Base-by-base conservation (phyloP, 1,140 invertebrate genomes). In the Ostrea edulis region DNA sequence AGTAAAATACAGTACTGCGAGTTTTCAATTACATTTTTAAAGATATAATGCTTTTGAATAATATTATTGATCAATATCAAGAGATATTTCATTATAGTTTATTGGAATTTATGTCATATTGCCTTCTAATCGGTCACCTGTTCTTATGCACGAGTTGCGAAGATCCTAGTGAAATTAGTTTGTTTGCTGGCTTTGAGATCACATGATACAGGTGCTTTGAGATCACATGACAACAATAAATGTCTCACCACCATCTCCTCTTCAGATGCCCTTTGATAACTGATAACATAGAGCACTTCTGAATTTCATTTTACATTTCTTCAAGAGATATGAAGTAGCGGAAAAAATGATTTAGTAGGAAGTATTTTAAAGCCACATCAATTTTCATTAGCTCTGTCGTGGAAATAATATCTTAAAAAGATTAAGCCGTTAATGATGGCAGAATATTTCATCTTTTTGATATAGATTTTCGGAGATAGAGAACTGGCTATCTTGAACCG, bases 371-470 rank as follows among this genome's bases (percentile, higher is more conserved):
- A 77, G 68, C 68, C 25, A 77, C 68, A 77, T 77, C 68, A 77
- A 77, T 77, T 77, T 77, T 77, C 68, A 77, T 77, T 77, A 77
- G 68, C 68, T 77, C 68, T 25, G 68, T 77, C 68, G 22, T 77
- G 68, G 68, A 77, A 77, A 77, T 77, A 77, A 77, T 77, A 77
- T 77, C 68, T 77, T 77, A 29, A 52, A 81, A 53, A 83, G 82
- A 83, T 83, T 83, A 83, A 83, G 82, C n/a, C 44, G 53, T 83
- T 53, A 53, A 54, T 83, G 82, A 83, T 52, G 82, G 82, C 53
- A 54, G 82, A 53, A 83, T 83, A 83, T 83, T 83, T 83, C 82
- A 83, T 53, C 82, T 83, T 83, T 83, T 77, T 83, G 51, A 83
- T 83, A 83, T 83, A 83, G 82, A 83, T 83, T 83, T 81, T 54